Evolutionary conservation across 2,797 vertebrate species (phyloP), one percentile per base, ranked within the genome.

Genomic region (Merluccius polli): DNA sequence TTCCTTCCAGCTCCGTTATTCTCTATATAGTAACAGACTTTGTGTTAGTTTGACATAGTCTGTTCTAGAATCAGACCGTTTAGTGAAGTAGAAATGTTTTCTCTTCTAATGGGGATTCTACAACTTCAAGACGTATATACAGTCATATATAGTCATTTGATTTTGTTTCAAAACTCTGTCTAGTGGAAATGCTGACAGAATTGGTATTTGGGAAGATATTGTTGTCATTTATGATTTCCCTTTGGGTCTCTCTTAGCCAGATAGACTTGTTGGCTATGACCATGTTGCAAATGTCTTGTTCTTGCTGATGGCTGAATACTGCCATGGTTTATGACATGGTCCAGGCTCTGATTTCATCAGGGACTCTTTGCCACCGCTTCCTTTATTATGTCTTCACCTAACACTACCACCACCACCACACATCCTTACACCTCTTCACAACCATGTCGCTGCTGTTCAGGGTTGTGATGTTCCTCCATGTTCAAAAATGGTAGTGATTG

Each of bases 31-130:
- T 29, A 70, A 29, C 12, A 11, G 31, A 32, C n/a, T n/a, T n/a
- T n/a, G n/a, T n/a, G 31, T 70, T 21, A 70, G 69, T 16, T 33
- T 70, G 18, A 30, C 24, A 31, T 30, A 18, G 68, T 9, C 29
- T 70, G 16, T 70, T 70, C 30, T 32, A 32, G 68, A 70, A 44
- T 44, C 41, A 44, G 2, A 15, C 29, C 32, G 13, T 70, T 32
- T 70, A 70, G 68, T 70, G 32, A 70, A 70, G 59, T 13, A 48
- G 70, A 75, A 24, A 16, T 77, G 24, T 73, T 8, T 73, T 9
- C 21, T 72, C 48, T 41, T 16, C 59, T 73, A 52, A 29, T 18
- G n/a, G 30, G 68, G 18, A 31, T n/a, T 32, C 68, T 70, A 70
- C 68, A 70, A 70, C 68, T 32, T 31, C 2, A 32, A 32, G 29